phyloP scores from a whole-genome alignment of 2,797 vertebrate genomes.

The Mionectes olivaceus region DNA sequence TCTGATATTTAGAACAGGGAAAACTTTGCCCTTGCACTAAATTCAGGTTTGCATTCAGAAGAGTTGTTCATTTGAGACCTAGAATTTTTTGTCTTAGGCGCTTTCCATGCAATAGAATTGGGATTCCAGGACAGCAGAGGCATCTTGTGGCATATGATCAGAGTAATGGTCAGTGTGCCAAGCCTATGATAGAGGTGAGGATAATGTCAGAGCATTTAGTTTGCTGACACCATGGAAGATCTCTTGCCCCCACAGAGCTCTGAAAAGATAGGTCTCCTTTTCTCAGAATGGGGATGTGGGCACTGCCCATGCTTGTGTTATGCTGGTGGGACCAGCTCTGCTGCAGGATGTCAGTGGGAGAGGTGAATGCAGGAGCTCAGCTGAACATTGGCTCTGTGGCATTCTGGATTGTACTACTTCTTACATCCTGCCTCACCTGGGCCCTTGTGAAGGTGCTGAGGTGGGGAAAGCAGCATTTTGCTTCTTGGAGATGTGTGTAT shows the following conservation, averaged over 20 bases:
- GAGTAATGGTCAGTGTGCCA: neutral
- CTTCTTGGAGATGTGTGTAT: neutral
- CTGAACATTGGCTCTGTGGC: neutral
- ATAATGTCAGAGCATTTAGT: neutral
- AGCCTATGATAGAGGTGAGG: fast-evolving
- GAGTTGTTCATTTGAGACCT: neutral
- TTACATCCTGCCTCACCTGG: neutral
- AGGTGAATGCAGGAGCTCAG: neutral
- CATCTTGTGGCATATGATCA: neutral
- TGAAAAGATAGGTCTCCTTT: neutral
- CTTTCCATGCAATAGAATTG: neutral
- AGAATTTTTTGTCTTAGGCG: neutral
- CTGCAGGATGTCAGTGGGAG: neutral
- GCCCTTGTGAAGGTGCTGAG: neutral
- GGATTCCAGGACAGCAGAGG: neutral
- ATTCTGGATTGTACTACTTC: neutral
- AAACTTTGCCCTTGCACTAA: neutral
- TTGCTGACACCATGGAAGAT: neutral
- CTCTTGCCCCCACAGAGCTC: neutral
- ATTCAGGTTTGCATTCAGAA: neutral
- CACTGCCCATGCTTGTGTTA: neutral
- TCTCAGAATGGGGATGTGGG: neutral
- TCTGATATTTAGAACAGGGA: neutral
- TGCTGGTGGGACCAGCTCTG: neutral
- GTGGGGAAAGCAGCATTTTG: neutral